phyloP scores from a whole-genome alignment of 1,140 invertebrate species.

The Neotoxoptera formosana region DNA sequence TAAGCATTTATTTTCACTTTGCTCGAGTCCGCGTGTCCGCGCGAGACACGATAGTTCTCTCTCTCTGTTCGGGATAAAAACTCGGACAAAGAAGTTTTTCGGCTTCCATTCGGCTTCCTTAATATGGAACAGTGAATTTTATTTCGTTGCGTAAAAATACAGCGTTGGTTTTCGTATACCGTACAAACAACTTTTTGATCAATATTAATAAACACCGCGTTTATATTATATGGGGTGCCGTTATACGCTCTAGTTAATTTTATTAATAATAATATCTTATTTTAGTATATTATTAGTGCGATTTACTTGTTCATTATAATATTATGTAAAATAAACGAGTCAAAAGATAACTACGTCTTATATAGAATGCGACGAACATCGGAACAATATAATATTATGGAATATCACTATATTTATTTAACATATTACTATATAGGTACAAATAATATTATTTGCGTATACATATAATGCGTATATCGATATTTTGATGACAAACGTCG shows the following conservation, averaged over 20 bases:
- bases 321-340: neutral
- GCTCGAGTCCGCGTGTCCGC: neutral
- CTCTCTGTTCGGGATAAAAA: conserved; percentile 22
- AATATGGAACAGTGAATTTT: neutral
- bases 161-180: neutral
- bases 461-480: neutral
- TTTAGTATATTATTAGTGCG: neutral
- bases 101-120: neutral
- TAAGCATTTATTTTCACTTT: conserved; percentile 39
- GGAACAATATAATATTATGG: neutral
- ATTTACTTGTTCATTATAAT: neutral
- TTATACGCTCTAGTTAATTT: conserved; percentile 12
- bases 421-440: too few species aligned
- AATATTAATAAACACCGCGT: neutral
- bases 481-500: neutral
- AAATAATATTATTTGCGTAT: neutral
- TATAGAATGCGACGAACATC: neutral
- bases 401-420: neutral
- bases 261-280: conserved; percentile 8
- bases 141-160: conserved; percentile 24
- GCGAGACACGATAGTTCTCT: neutral
- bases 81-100: neutral
- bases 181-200: neutral
- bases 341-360: too few species aligned
- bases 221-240: too few species aligned